Evolutionary conservation across 2,113 vertebrate species (phyloP), one percentile per base, ranked within the genome.

Genomic region (Numida meleagris): DNA sequence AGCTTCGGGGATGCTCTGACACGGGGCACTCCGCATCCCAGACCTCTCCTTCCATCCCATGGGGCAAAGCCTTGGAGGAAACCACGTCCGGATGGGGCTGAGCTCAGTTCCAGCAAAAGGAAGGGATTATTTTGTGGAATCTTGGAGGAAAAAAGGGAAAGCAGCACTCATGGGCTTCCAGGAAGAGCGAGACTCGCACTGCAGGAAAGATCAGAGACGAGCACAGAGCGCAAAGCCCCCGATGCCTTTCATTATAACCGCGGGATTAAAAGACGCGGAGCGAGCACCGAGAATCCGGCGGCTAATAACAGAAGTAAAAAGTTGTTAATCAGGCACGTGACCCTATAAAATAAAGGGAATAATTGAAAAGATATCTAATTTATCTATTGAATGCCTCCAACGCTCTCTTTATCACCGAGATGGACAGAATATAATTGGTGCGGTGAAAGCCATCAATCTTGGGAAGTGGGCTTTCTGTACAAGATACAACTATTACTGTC

Each of bases 401-500:
- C 95, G 92, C 95, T 97, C 97, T 92, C 97, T 98, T 98, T 97
- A 97, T 98, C 97, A 98, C 97, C 94, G 93, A 97, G 98, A 98
- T 95, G 98, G 98, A 98, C 98, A 96, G 97, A 93, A 94, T 97
- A 97, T 98, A 98, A 98, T 98, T 98, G 98, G 98, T 95, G 93
- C 76, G 94, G 96, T 93, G 97, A 98, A 98, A 93, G 95, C 96
- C 98, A 98, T 98, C 98, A 96, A 98, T 98, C 98, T 95, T 93
- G 3, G 85, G 95, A 96, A 97, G 96, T 94, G 97, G 97, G 97
- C 95, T 98, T 97, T 97, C 96, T 90, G 97, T 65, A 89, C 97
- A 85, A 96, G 97, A 97, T 97, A 97, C 97, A 97, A 95, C 97
- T 95, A 98, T 98, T 98, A 98, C 97, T 98, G 98, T 98, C 98